Percentiles rank a stretch among this genome's conserved stretches.
Conservation (phyloP, 2,113 vertebrate genomes). For the Pelodiscus sinensis region DNA sequence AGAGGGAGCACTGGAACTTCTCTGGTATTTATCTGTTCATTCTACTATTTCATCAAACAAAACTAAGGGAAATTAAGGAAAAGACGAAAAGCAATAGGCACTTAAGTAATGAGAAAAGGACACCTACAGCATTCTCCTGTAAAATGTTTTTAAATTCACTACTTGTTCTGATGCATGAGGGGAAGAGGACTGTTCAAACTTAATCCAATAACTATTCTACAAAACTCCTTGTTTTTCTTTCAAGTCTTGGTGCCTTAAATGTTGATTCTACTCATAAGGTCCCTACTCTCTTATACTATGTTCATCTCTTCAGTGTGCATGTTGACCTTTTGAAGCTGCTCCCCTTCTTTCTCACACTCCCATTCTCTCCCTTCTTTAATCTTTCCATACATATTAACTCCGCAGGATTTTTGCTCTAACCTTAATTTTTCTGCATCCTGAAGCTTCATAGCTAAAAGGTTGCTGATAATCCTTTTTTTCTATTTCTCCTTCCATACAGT, state of each 20-base stretch:
- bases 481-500: slow-evolving; percentile 68
- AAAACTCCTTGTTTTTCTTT: slow-evolving; percentile 69
- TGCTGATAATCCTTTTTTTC: slow-evolving; percentile 75
- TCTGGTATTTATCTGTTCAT: background rate
- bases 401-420: slow-evolving; percentile 65
- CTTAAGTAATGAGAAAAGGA: slow-evolving; percentile 57
- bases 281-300: slow-evolving; percentile 59
- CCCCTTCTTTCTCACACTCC: slow-evolving; percentile 62
- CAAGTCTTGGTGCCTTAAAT: slow-evolving; percentile 54
- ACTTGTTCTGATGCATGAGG: slow-evolving; percentile 62
- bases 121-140: slow-evolving; percentile 1
- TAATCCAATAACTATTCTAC: slow-evolving; percentile 71
- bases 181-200: slow-evolving; percentile 62
- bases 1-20: slow-evolving; percentile 22
- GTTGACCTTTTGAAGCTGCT: slow-evolving; percentile 72
- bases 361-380: slow-evolving; percentile 68
- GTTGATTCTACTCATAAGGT: slow-evolving; percentile 62
- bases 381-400: slow-evolving; percentile 73
- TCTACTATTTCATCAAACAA: slow-evolving; percentile 41
- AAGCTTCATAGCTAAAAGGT: slow-evolving; percentile 74
- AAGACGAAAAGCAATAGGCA: slow-evolving; percentile 37
- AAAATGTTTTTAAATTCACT: slow-evolving; percentile 50
- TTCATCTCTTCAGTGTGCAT: slow-evolving; percentile 70
- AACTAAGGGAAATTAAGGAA: slow-evolving; percentile 23
- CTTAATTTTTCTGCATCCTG: slow-evolving; percentile 68